Conservation (phyloP, 2,888 invertebrate species). For the Seira ritae region DNA sequence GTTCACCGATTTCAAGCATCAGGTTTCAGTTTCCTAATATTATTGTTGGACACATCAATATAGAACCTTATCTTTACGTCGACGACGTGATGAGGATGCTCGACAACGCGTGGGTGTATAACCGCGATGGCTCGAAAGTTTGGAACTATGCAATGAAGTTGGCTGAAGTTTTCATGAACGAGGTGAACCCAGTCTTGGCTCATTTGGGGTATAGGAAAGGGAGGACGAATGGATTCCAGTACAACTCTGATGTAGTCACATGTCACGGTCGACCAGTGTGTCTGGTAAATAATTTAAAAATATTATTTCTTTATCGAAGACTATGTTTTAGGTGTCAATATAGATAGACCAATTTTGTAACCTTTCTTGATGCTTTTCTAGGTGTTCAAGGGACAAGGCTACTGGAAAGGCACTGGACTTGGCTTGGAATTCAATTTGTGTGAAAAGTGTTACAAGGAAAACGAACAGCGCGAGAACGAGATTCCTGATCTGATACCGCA, state of each 20-base stretch:
- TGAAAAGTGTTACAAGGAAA: constrained; percentile 29
- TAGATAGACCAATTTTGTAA: background rate
- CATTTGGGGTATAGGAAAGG: constrained; percentile 51
- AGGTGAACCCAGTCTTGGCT: constrained; percentile 43
- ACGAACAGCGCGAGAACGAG: background rate
- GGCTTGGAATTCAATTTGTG: constrained; percentile 42
- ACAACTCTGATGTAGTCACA: constrained; percentile 40
- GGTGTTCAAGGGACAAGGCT: constrained; percentile 2
- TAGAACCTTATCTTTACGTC: constrained; percentile 39
- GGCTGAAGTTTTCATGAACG: constrained; percentile 35
- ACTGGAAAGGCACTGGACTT: constrained; percentile 19
- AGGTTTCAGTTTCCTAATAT: no score
- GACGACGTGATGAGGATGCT: constrained; percentile 52
- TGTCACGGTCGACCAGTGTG: constrained; percentile 59
- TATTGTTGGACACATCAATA: no score
- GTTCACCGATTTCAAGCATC: no score
- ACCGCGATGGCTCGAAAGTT: constrained; percentile 38
- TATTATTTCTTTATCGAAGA: no score
- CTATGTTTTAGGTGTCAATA: no score
- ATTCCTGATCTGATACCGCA: constrained; percentile 31
- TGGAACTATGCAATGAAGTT: constrained; percentile 37
- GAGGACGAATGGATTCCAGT: constrained; percentile 44
- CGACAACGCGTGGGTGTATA: constrained; percentile 52
- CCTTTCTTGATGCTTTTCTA: no score
- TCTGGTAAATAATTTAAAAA: constrained; percentile 23